Base-by-base conservation (phyloP, 2,797 vertebrate species). In the Serranus cabrilla region DNA sequence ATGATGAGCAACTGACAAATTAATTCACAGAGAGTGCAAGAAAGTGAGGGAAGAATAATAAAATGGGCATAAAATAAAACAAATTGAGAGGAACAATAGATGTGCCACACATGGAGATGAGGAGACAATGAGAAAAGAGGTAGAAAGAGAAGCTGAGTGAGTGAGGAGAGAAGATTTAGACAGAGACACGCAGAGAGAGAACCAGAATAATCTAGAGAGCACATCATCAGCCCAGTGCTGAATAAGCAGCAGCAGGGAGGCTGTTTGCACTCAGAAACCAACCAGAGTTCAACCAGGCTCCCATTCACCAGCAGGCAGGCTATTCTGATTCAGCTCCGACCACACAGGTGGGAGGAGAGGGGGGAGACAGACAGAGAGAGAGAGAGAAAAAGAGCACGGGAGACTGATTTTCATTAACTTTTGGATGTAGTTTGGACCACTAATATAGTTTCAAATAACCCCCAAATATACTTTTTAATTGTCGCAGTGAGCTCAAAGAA, bases 321-420 rank as follows among this genome's bases (percentile, higher is more conserved):
- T 54, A 25, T 75, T 84, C 65, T 61, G 57, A 81, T 85, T 83
- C 84, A 84, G 63, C 68, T 81, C 81, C 77, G 68, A 71, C 58
- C 76, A 62, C 75, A 76, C 63, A 67, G 73, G 71, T 79, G 68
- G 68, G 61, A 57, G 69, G 59, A 61, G 42, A 42, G 51, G 16
- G 20, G 40, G 54, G 18, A 7, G 4, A n/a, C 12, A 58, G 56
- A 58, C 2, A 25, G 47, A 66, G 11, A 50, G 49, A 69, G 12
- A 45, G 14, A 63, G 16, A 51, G 9, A 55, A 42, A 49, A 25
- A 43, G 40, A 71, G 61, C 43, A 52, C 49, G 42, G 16, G 25
- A 23, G n/a, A 59, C 47, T 37, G 39, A 51, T 50, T 66, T 59
- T 67, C 17, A 56, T 13, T 54, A 20, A 40, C 31, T 47, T 60